These are phyloP conservation scores for Aphaenogaster floridana DNA, from an alignment of 1,140 invertebrate species.

Conservation along the genomic window DNA sequence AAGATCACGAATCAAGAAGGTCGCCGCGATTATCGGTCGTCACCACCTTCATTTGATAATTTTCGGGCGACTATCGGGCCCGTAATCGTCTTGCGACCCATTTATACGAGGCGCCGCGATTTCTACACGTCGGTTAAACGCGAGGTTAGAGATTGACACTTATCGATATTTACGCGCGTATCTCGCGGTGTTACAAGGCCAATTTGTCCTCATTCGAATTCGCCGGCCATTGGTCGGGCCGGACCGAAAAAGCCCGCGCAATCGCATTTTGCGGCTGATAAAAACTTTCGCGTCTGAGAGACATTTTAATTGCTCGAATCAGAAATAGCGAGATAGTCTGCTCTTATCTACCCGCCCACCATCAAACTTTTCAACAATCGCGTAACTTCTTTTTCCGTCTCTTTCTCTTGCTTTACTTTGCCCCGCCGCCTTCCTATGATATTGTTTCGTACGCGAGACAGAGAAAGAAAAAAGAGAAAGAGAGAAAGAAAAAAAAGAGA, in stretches of 20 bases:
- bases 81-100: neutral
- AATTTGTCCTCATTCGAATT: neutral
- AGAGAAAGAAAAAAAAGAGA: constrained; percentile 1
- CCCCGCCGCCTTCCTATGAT: neutral
- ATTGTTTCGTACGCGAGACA: neutral
- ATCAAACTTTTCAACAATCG: constrained; percentile 61
- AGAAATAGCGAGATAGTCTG: constrained; percentile 46
- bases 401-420: neutral
- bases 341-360: constrained; percentile 56
- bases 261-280: constrained; percentile 52
- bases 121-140: neutral
- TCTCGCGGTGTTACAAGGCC: constrained; percentile 2
- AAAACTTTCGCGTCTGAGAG: constrained; percentile 42
- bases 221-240: neutral
- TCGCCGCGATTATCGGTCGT: constrained; percentile 44
- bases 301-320: constrained; percentile 58
- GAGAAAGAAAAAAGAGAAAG: neutral
- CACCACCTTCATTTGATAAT: neutral
- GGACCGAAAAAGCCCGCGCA: neutral
- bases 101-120: constrained; percentile 14
- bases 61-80: constrained; percentile 4
- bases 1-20: constrained; percentile 59
- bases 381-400: constrained; percentile 21
- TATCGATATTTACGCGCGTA: constrained; percentile 4
- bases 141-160: constrained; percentile 2